phyloP scores from a whole-genome alignment of 2,797 vertebrate genomes.

The Agapornis canus region DNA sequence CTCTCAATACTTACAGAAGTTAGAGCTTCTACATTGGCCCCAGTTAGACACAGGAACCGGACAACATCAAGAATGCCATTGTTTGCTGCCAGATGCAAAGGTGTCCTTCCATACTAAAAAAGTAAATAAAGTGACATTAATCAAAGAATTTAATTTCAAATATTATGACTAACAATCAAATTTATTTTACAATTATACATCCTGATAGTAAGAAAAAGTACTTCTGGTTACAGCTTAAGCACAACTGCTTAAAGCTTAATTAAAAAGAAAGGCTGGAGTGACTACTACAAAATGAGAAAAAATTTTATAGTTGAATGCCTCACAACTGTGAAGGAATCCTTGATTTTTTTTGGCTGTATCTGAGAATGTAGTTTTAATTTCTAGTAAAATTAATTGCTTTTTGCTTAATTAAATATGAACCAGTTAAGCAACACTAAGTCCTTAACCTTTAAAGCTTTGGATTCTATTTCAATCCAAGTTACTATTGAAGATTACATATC shows the following conservation, averaged over 20 bases:
- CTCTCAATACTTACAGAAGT: conserved; percentile 84
- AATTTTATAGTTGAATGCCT: not conserved
- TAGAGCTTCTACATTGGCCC: conserved; percentile 89
- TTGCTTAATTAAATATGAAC: not conserved
- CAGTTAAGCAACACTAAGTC: not conserved
- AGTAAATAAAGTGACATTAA: not conserved
- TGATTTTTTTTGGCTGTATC: not conserved
- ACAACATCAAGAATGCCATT: conserved; percentile 93
- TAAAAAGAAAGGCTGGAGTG: not conserved
- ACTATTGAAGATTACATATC: not conserved
- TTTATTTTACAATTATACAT: not conserved
- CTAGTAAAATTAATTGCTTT: not conserved
- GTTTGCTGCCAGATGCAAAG: conserved; percentile 91
- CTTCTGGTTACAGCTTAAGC: not conserved
- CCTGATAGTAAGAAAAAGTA: not conserved
- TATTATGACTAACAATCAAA: not conserved
- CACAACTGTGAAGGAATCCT: not conserved
- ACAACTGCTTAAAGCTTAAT: not conserved
- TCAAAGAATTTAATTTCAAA: not conserved
- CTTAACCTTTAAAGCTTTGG: not conserved
- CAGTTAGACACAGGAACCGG: conserved; percentile 89
- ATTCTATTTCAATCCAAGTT: not conserved
- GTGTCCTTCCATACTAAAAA: conserved; percentile 88
- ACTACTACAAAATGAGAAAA: not conserved
- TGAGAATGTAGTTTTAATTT: not conserved